Percentiles rank a stretch among this genome's conserved stretches.
These are phyloP conservation scores for Octomys mimax DNA, from an alignment of 2,797 vertebrate genomes.

Conservation along the genomic window DNA sequence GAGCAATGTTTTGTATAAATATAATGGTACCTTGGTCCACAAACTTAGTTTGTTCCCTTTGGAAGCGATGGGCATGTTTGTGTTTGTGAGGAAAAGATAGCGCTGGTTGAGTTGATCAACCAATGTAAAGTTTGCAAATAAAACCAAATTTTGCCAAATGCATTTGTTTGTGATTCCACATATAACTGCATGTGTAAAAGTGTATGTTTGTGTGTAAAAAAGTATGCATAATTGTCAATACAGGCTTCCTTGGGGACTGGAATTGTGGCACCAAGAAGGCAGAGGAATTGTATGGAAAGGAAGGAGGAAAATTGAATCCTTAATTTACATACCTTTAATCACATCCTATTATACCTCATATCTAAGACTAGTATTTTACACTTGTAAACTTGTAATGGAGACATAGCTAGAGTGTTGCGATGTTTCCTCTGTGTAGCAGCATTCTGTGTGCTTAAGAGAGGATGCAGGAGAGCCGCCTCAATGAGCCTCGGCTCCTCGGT, in stretches of 20 bases:
- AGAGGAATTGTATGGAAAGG: background rate
- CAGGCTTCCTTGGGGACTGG: background rate
- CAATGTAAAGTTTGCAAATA: background rate
- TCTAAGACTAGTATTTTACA: background rate
- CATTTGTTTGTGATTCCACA: background rate
- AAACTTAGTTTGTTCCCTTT: background rate
- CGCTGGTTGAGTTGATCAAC: background rate
- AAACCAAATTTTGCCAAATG: background rate
- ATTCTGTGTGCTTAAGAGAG: background rate
- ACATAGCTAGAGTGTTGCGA: background rate
- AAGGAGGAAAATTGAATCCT: conserved; percentile 1
- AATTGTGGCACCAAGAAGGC: background rate
- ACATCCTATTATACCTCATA: background rate
- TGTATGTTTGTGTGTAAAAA: background rate
- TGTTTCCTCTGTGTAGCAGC: background rate
- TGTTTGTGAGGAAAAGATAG: background rate
- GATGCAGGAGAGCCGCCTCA: background rate
- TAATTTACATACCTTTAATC: background rate
- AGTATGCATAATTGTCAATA: background rate
- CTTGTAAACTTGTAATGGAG: background rate
- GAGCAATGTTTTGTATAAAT: background rate
- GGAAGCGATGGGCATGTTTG: background rate
- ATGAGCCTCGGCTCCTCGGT: background rate
- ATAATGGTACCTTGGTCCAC: background rate
- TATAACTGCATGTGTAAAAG: background rate